Base-by-base conservation (phyloP, 2,113 vertebrate species). In the Oreotrochilus melanogaster region DNA sequence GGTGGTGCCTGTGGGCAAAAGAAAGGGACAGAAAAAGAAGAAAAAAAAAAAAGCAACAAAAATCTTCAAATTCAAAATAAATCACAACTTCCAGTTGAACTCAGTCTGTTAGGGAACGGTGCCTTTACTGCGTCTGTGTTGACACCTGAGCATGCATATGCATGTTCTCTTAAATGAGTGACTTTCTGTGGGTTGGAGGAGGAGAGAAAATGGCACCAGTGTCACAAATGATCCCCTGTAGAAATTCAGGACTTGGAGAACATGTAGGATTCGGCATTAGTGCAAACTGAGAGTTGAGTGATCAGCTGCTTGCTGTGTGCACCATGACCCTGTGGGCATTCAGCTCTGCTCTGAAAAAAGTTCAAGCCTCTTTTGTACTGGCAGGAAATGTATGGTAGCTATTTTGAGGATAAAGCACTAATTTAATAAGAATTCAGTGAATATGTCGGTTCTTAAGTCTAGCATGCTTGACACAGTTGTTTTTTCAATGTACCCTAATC, bases 361-460 rank as follows among this genome's bases (percentile, higher is more conserved):
- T 79, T 86, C 85, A 88, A 54, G 64, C 50, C 88, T 95, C 8
- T 97, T 97, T 94, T 93, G 58, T 93, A 83, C 79, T 27, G 35
- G 42, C 16, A 62, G 78, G 57, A 95, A 93, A 95, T 69, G 16
- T 35, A 25, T 51, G 42, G 88, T 96, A 87, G 72, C 30, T 94
- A n/a, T 82, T 93, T 80, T 97, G 84, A 74, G 88, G 89, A 60
- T 37, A 73, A 92, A 92, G 11, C 56, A 71, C 95, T 95, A 58
- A 50, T 79, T 78, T 89, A 35, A 11, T 18, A 76, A 30, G 2
- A 30, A 5, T 79, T 92, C 33, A 37, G 0, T 37, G 6, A 39
- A 2, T 25, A 10, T 21, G 13, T 23, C 45, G 12, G 4, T 67
- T 61, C 1, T 0, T 47, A 39, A 88, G 27, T 53, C 21, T 74